Evolutionary conservation across 2,113 vertebrate species (phyloP).

Genomic region (Odontophorus gujanensis): DNA sequence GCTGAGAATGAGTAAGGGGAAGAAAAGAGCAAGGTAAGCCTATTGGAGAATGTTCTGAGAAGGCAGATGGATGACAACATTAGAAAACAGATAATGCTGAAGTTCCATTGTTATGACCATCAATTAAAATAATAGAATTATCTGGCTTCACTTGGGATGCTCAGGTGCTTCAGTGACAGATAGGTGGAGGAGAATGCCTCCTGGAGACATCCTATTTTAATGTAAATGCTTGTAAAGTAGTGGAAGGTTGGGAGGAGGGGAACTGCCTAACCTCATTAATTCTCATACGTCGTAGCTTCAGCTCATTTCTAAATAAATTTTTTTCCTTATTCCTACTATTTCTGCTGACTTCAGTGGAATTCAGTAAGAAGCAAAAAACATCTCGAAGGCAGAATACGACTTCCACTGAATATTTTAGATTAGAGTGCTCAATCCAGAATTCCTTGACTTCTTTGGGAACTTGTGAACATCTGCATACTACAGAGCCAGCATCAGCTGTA

Average conservation of each 20-base stretch:
- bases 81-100: not conserved
- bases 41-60: not conserved
- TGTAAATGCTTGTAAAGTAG: not conserved
- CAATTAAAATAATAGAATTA: not conserved
- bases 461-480: not conserved
- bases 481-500: not conserved
- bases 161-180: not conserved
- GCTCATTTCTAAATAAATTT: not conserved
- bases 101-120: not conserved
- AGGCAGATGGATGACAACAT: not conserved
- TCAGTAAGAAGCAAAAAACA: not conserved
- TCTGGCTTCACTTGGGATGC: not conserved
- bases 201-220: not conserved
- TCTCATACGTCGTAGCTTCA: not conserved
- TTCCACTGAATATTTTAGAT: not conserved
- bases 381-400: not conserved
- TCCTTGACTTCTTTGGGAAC: not conserved
- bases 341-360: conserved; percentile 9
- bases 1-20: not conserved
- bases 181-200: not conserved
- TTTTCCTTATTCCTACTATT: not conserved
- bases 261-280: not conserved
- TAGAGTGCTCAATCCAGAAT: not conserved
- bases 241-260: not conserved
- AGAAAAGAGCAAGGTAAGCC: conserved; percentile 1